Base-by-base conservation (phyloP, 2,888 invertebrate genomes). In the Thymelicus acteon region DNA sequence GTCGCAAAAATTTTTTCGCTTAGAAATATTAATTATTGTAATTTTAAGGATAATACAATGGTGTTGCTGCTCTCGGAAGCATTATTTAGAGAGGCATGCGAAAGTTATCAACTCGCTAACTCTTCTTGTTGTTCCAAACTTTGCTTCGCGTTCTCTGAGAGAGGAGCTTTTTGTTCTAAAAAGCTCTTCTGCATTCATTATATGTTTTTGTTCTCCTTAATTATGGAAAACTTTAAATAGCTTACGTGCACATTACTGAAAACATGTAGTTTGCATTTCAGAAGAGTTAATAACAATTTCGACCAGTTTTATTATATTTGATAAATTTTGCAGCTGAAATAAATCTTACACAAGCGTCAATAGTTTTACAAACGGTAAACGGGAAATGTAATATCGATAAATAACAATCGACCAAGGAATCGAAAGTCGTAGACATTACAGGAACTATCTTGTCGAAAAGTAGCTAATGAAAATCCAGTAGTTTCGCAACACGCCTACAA, bases 401-500 rank as follows among this genome's bases (percentile, higher is more conserved):
- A 71, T 71, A 65, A 71, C 71, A 71, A 71, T 60, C 71, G 47
- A 24, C 44, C n/a, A 13, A 60, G 60, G 37, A 65, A 49, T 71
- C 70, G 49, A 58, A 60, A 65, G 60, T 15, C 40, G 70, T 64
- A 52, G 52, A 65, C 70, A 71, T 65, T 71, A 65, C 65, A 60
- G 65, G 64, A 71, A 65, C 48, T 68, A 54, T 54, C 69, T 48
- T 60, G 58, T 71, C 70, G 64, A 65, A 71, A 71, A 71, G 65
- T 60, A 54, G 61, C 71, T 71, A 69, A 70, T 73, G 60, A 76
- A 75, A 75, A 76, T 70, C 68, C 73, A 71, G 74, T 72, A 72
- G 70, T 75, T 75, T 75, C 71, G 61, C 72, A 75, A 76, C 62
- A 54, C 71, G 72, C 73, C 72, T 67, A 71, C 73, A 64, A 61